Percentiles rank a stretch among this genome's conserved stretches.
Conservation (phyloP, 2,797 vertebrate species). For the Sandelia bainsii region DNA sequence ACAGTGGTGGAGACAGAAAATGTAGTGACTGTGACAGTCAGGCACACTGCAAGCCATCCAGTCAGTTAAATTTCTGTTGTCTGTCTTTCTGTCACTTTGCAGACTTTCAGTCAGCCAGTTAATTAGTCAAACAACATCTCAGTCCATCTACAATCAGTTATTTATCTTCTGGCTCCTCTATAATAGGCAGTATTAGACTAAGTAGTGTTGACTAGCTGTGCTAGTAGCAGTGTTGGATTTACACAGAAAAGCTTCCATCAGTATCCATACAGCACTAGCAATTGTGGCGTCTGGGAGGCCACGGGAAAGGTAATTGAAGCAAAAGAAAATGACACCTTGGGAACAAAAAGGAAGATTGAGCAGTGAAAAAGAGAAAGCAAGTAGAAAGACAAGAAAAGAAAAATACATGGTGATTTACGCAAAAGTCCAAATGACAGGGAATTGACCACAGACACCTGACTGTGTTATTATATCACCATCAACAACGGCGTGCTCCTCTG, state of each 20-base stretch:
- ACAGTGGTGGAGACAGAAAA: neutral
- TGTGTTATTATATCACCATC: slow-evolving; percentile 88
- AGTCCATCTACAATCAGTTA: slow-evolving; percentile 51
- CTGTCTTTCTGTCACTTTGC: slow-evolving; percentile 36
- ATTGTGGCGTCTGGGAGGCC: slow-evolving; percentile 82
- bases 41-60: slow-evolving; percentile 24
- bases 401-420: slow-evolving; percentile 85
- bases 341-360: slow-evolving; percentile 65
- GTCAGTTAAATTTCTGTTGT: slow-evolving; percentile 20
- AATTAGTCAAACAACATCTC: slow-evolving; percentile 56
- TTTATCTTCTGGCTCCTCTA: slow-evolving; percentile 61
- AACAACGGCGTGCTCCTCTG: slow-evolving; percentile 74
- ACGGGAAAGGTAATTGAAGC: slow-evolving; percentile 85
- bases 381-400: slow-evolving; percentile 67
- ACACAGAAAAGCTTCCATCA: slow-evolving; percentile 83
- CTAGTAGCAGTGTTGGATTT: slow-evolving; percentile 69
- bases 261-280: slow-evolving; percentile 84
- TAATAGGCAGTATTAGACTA: slow-evolving; percentile 79
- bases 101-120: slow-evolving; percentile 51
- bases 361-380: slow-evolving; percentile 72
- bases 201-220: slow-evolving; percentile 77
- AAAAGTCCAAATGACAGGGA: slow-evolving; percentile 86
- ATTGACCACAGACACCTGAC: slow-evolving; percentile 83
- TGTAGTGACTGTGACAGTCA: slow-evolving; percentile 6
- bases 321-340: slow-evolving; percentile 84